phyloP scores from a whole-genome alignment of 1,140 invertebrate genomes.

The Drosophila ficusphila region DNA sequence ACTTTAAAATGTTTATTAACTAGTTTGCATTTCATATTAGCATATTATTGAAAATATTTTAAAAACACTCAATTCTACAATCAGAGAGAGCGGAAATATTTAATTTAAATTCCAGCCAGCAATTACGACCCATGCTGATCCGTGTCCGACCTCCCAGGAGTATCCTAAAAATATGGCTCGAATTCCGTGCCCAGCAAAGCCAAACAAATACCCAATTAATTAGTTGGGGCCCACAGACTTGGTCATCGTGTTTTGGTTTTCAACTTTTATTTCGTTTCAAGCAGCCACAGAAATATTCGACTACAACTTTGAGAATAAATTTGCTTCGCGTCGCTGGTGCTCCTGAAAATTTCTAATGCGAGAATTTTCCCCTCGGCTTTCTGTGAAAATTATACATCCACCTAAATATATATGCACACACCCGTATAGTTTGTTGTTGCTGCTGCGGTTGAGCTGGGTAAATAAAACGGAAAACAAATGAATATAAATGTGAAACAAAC shows the following conservation, averaged over 20 bases:
- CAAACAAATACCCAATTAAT: conserved; percentile 45
- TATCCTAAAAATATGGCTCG: conserved; percentile 9
- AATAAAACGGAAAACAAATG: conserved; percentile 81
- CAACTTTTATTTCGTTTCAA: conserved; percentile 8
- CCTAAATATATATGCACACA: conserved; percentile 38
- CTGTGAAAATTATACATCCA: conserved; percentile 66
- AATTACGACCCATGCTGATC: conserved; percentile 4
- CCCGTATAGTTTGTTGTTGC: conserved; percentile 15
- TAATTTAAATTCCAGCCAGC: conserved; percentile 17
- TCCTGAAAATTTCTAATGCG: conserved; percentile 27
- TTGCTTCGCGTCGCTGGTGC: conserved; percentile 11
- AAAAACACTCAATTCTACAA: background rate
- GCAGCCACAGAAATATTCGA: conserved; percentile 15
- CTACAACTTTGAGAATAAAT: conserved; percentile 40
- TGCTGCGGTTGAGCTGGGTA: conserved; percentile 59
- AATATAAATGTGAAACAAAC: conserved; percentile 80
- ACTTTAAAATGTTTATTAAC: too few relatives aligned
- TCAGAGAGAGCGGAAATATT: background rate
- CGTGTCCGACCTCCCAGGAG: conserved; percentile 1
- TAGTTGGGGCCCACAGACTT: conserved; percentile 37
- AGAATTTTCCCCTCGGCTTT: conserved; percentile 42
- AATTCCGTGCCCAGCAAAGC: conserved; percentile 1
- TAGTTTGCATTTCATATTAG: too few relatives aligned
- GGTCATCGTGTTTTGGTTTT: conserved; percentile 24
- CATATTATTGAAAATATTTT: too few relatives aligned